Evolutionary conservation across 2,113 vertebrate genomes (phyloP), one percentile per base, ranked within the genome.

Genomic region (Mesembrinibis cayennensis): DNA sequence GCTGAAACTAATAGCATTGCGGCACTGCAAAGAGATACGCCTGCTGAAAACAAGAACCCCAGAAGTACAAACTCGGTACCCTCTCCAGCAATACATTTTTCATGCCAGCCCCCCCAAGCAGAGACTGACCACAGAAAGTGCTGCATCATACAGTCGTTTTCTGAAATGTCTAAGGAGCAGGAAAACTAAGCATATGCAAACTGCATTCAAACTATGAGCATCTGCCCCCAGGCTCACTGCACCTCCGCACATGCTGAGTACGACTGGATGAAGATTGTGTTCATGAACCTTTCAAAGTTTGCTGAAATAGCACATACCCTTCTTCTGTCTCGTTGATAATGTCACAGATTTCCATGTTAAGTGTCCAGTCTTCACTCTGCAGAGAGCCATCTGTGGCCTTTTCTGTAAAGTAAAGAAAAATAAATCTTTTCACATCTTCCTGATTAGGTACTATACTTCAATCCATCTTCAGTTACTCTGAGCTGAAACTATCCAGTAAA

Each of bases 281-380:
- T 59, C 34, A 16, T 52, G 61, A 94, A 80, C 47, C 78, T 89
- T 76, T 69, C 29, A 14, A 34, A 78, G 78, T 30, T 17, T 49
- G 72, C 76, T 83, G 73, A 72, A 82, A 45, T 4, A 20, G 65
- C 45, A 97, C 99, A 83, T 97, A 99, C 99, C 99, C 99, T 98
- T 99, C 99, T 88, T 99, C 99, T 32, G 99, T 99, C 98, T 99
- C 99, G 53, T 99, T 99, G 97, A 99, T 99, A 97, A 99, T 99
- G 96, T 99, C 99, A 89, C 99, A 99, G 98, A 99, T 99, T 97
- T 99, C 99, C 99, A 99, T 99, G 98, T 99, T 99, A 67, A 99
- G 98, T 4, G 99, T 99, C 99, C 99, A 99, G 97, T 99, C 99
- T 97, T 99, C 99, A 69, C 98, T 99, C 97, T 99, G 99, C 72